Base-by-base conservation (phyloP, 1,140 invertebrate species). In the Panulirus ornatus region DNA sequence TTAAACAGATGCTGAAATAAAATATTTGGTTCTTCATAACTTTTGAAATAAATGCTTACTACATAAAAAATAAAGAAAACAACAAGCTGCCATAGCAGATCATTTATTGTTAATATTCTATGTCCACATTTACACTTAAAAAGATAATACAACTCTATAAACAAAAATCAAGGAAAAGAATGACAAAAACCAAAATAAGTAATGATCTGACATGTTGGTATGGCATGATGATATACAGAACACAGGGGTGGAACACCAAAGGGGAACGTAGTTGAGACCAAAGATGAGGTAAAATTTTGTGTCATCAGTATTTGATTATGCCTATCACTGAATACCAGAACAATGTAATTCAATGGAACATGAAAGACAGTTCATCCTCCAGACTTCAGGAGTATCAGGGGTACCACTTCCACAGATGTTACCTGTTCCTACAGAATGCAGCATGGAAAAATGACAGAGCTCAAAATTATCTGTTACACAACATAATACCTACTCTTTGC, bases 21-120 rank as follows among this genome's bases (percentile, higher is more conserved):
- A n/a, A n/a, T n/a, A n/a, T n/a, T n/a, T n/a, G n/a, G n/a, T n/a
- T n/a, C n/a, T n/a, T n/a, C n/a, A n/a, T n/a, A n/a, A n/a, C n/a
- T n/a, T n/a, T n/a, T n/a, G n/a, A n/a, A n/a, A n/a, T n/a, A n/a
- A n/a, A n/a, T n/a, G n/a, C n/a, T n/a, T n/a, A n/a, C n/a, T n/a
- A n/a, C n/a, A n/a, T n/a, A n/a, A 47, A 47, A 38, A 47, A 22
- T 71, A 36, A 73, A 30, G 63, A 82, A 66, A 88, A 82, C 63
- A 66, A 88, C 40, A 47, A 22, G 66, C 83, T 78, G 54, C 88
- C 81, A 84, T 84, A 90, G 88, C 88, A 90, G 88, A 90, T 90
- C 88, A 90, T 90, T 90, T 90, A 90, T 90, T 90, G 88, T 90
- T 90, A 90, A 90, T 90, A 90, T 90, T 84, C 79, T 90, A 90